Conservation (phyloP, 2,113 vertebrate species). For the Dasyurus viverrinus region DNA sequence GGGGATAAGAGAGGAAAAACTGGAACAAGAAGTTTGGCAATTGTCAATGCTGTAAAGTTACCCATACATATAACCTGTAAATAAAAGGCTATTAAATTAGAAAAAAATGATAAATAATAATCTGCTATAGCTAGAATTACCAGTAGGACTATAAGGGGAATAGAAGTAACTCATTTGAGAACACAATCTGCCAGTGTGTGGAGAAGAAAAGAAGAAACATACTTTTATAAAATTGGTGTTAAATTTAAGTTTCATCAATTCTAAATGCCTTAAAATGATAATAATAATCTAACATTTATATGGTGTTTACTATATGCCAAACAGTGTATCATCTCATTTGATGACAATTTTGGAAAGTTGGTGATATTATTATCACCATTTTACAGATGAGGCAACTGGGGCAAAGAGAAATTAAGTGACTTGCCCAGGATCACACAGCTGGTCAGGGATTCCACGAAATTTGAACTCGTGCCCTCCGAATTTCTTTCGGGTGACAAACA, state of each 20-base stretch:
- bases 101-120: neutral
- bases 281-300: neutral
- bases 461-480: neutral
- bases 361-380: neutral
- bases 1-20: no score
- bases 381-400: neutral
- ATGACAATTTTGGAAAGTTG: neutral
- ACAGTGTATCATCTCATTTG: no score
- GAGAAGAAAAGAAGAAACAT: neutral
- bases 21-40: no score
- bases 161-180: neutral
- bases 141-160: neutral
- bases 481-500: neutral
- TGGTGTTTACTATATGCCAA: neutral
- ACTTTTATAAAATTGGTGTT: neutral
- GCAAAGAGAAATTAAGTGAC: neutral
- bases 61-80: no score
- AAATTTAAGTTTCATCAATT: neutral
- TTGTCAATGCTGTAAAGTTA: no score
- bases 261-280: neutral
- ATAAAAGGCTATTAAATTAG: no score
- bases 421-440: neutral
- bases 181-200: neutral
- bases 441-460: neutral
- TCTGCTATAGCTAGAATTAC: neutral